A percentile compares a stretch with the other conserved stretches of the same genome.
These are phyloP conservation scores for Drosophila acutilabella DNA, from an alignment of 2,888 invertebrate species.

Conservation along the genomic window DNA sequence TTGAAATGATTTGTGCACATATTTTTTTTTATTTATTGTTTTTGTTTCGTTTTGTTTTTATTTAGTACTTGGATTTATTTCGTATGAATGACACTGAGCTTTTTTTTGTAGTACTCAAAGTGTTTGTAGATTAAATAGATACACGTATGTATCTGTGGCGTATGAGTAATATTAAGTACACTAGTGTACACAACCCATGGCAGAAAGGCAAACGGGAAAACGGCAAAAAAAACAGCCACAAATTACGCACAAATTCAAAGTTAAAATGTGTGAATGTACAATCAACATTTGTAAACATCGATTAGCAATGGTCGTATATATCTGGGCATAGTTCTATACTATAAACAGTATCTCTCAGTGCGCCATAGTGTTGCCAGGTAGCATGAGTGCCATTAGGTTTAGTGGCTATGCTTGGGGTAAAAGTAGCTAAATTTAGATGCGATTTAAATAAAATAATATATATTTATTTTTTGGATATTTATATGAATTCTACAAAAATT, in stretches of 20 bases:
- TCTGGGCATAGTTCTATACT: slow-evolving; percentile 15
- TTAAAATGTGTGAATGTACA: slow-evolving; percentile 39
- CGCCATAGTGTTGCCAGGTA: slow-evolving; percentile 4
- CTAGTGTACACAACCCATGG: slow-evolving; percentile 8
- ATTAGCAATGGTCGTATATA: slow-evolving; percentile 45
- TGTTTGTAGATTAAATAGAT: neutral
- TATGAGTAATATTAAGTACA: slow-evolving; percentile 30
- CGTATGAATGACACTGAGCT: slow-evolving; percentile 2
- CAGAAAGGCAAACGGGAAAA: neutral
- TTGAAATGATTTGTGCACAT: slow-evolving; percentile 39
- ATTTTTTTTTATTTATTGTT: neutral
- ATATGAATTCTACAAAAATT: too few relatives aligned
- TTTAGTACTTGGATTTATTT: neutral
- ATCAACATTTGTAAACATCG: slow-evolving; percentile 47
- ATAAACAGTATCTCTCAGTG: neutral
- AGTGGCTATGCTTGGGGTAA: neutral
- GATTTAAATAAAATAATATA: neutral
- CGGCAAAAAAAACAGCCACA: slow-evolving; percentile 15
- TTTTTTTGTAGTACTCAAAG: neutral
- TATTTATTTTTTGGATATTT: too few relatives aligned
- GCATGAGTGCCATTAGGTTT: neutral
- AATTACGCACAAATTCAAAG: slow-evolving; percentile 55
- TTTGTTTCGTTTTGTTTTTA: neutral
- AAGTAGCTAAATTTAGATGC: neutral
- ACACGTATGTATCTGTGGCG: slow-evolving; percentile 16